Percentiles rank a stretch among this genome's conserved stretches.
These are phyloP conservation scores for Tamias sibiricus DNA, from an alignment of 2,113 vertebrate genomes.

Conservation along the genomic window DNA sequence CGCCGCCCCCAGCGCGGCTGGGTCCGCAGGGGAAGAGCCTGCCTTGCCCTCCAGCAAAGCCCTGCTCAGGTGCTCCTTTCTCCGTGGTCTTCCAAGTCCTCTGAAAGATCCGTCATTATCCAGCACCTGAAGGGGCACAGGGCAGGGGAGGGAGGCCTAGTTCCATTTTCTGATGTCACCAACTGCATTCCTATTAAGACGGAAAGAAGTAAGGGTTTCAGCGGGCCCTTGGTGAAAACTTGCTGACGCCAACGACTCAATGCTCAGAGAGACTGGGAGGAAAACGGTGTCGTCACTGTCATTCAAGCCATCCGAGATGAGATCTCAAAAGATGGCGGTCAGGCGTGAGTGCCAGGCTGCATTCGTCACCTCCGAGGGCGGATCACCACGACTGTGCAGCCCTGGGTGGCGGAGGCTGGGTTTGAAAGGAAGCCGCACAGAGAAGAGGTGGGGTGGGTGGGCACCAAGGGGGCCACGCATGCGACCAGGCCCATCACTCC, in stretches of 20 bases:
- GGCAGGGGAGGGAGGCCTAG: not conserved
- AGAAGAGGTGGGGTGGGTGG: slow-evolving; percentile 31
- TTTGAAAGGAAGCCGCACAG: slow-evolving; percentile 55
- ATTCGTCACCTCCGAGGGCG: slow-evolving; percentile 55
- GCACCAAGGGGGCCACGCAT: not conserved
- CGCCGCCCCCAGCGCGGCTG: too few species aligned
- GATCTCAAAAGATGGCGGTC: slow-evolving; percentile 74
- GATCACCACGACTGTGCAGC: slow-evolving; percentile 52
- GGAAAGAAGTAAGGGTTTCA: slow-evolving; percentile 56
- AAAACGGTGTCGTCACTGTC: slow-evolving; percentile 78
- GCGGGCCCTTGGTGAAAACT: slow-evolving; percentile 69
- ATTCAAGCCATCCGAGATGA: slow-evolving; percentile 66
- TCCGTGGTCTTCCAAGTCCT: not conserved
- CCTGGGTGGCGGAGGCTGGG: slow-evolving; percentile 36
- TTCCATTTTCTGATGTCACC: slow-evolving; percentile 53
- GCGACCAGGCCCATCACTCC: not conserved
- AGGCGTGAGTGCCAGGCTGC: slow-evolving; percentile 68
- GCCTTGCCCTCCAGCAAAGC: not conserved
- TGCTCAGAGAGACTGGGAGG: slow-evolving; percentile 58
- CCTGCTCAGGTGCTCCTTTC: not conserved
- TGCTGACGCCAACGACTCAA: slow-evolving; percentile 78
- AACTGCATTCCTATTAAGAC: slow-evolving; percentile 56
- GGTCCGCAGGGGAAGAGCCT: not conserved
- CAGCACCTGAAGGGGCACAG: not conserved
- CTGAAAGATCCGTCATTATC: slow-evolving; percentile 2